phyloP scores from a whole-genome alignment of 2,113 vertebrate species.

The Lichenostomus cassidix region DNA sequence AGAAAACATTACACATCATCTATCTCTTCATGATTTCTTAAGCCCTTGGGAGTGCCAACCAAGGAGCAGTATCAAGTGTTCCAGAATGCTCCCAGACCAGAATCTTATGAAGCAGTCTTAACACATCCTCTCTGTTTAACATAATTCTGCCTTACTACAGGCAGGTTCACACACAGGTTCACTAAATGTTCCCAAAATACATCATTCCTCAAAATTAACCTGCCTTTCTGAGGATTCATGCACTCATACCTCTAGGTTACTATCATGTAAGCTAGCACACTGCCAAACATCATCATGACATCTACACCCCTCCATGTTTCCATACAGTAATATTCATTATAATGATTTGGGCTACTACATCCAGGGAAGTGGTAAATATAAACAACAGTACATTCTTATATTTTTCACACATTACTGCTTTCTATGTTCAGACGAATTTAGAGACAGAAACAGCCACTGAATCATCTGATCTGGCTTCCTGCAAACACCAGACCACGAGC shows the following conservation, averaged over 20 bases:
- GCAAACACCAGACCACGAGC: background rate
- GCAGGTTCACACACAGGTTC: background rate
- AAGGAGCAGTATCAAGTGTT: background rate
- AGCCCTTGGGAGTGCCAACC: background rate
- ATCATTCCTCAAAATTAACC: background rate
- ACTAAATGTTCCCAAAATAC: background rate
- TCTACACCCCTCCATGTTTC: background rate
- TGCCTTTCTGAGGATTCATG: background rate
- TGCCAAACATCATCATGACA: background rate
- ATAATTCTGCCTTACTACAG: background rate
- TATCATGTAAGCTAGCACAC: background rate
- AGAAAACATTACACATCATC: background rate
- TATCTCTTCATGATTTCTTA: background rate
- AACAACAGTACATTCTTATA: background rate
- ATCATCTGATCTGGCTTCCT: background rate
- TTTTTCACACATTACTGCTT: background rate
- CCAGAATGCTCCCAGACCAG: background rate
- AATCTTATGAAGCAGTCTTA: background rate
- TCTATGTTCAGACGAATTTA: background rate
- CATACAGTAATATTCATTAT: background rate
- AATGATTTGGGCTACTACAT: background rate
- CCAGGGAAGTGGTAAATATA: background rate
- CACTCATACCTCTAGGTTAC: background rate
- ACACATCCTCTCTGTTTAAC: background rate
- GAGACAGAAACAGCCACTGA: background rate